Percentiles rank a stretch among this genome's conserved stretches.
phyloP scores from a whole-genome alignment of 2,113 vertebrate genomes.

The Sebastes schlegelii region DNA sequence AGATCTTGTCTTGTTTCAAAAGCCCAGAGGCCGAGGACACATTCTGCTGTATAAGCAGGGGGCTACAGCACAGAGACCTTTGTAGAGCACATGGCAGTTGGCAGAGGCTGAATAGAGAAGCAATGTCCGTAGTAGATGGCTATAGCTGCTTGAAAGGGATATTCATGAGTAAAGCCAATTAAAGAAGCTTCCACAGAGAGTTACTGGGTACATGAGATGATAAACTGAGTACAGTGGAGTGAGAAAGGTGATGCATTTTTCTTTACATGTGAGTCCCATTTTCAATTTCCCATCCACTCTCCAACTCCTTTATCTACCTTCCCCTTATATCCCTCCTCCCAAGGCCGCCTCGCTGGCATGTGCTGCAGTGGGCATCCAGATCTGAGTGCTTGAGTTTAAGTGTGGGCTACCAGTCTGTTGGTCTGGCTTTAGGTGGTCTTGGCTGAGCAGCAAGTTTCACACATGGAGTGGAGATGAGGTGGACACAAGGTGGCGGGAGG shows the following conservation, averaged over 20 bases:
- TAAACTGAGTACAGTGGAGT: conserved; percentile 7
- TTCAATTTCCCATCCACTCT: conserved; percentile 42
- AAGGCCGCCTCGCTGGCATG: conserved; percentile 44
- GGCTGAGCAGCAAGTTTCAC: conserved; percentile 70
- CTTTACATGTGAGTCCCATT: conserved; percentile 38
- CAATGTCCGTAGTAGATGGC: conserved; percentile 50
- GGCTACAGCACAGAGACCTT: conserved; percentile 58
- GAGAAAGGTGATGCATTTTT: conserved; percentile 36
- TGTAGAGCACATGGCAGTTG: conserved; percentile 69
- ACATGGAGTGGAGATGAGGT: conserved; percentile 48
- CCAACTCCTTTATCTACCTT: conserved; percentile 36
- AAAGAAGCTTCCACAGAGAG: conserved; percentile 40
- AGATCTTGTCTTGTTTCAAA: conserved; percentile 49
- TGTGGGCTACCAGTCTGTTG: conserved; percentile 50
- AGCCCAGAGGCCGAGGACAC: conserved; percentile 59
- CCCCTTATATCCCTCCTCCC: conserved; percentile 46
- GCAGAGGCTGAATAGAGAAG: conserved; percentile 62
- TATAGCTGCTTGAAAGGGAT: conserved; percentile 52
- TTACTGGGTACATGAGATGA: conserved; percentile 36
- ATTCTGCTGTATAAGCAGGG: conserved; percentile 44
- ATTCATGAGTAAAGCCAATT: conserved; percentile 67
- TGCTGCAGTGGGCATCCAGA: conserved; percentile 43
- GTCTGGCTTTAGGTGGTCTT: conserved; percentile 61
- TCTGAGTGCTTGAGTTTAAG: conserved; percentile 54
- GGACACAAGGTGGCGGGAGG: conserved; percentile 33